Base-by-base conservation (phyloP, 2,888 invertebrate genomes). In the Idaea straminata region DNA sequence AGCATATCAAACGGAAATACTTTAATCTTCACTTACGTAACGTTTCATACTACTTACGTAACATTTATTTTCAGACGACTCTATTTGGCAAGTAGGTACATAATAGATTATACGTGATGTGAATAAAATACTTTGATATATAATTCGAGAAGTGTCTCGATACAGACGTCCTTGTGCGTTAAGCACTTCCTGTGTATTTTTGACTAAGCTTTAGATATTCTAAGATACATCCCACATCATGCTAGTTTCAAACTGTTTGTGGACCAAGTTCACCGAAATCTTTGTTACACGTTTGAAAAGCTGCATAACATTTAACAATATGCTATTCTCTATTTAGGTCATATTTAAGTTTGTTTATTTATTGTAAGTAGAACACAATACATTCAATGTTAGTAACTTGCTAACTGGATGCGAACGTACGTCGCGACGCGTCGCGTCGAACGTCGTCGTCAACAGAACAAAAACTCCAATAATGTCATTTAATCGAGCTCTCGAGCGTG, bases 401-500 rank as follows among this genome's bases (percentile, higher is more conserved):
- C 47, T 13, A 47, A 13, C 47, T 4, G 4, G 0, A 47, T 10
- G 47, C 47, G 6, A 38, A 13, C 38, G 38, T 13, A 3, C 38
- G 38, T 13, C 1, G 3, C 47, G 47, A 10, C 47, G 47, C 47
- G 7, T 64, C 65, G 68, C 67, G 68, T 64, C 64, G 68, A 61
- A 66, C 66, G 67, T 68, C 67, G 68, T 58, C 16, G 58, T n/a
- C 7, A 15, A 15, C 47, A 47, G 69, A 77, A 83, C 78, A 87
- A 88, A 88, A 87, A 86, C 80, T 78, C 76, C 77, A 85, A 83
- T 87, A 87, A 82, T 82, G 83, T 83, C 82, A 84, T 89, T 88
- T 86, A 84, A 87, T 84, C 79, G 81, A 77, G 82, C 85, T 85
- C 77, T 89, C 82, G 85, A 88, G 85, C 89, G 88, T 88, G 86